Conservation (phyloP, 2,888 invertebrate genomes). For the Rotaria macrura region DNA sequence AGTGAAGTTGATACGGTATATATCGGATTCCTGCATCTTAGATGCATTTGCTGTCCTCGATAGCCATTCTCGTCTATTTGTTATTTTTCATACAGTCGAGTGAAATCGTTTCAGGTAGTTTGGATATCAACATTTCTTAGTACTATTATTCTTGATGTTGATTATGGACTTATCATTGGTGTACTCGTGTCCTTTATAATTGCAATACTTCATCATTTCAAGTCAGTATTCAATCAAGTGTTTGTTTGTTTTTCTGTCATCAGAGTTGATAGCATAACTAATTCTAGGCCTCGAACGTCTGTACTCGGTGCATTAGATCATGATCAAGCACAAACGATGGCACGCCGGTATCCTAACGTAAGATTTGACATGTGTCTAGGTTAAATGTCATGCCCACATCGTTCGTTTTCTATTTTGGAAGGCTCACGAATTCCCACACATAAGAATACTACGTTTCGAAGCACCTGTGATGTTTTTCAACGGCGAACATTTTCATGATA, state of each 20-base stretch:
- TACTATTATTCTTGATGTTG: constrained; percentile 73
- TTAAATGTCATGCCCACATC: background rate
- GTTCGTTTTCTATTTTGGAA: background rate
- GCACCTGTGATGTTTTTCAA: background rate
- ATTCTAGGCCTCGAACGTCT: background rate
- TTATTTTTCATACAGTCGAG: too few species aligned
- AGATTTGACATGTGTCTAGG: background rate
- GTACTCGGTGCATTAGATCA: background rate
- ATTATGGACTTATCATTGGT: constrained; percentile 67
- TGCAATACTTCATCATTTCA: background rate
- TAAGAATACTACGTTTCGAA: background rate
- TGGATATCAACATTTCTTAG: constrained; percentile 57
- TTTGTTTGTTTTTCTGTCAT: background rate
- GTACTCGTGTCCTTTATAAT: background rate
- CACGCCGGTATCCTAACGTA: background rate
- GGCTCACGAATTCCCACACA: background rate
- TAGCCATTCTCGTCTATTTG: too few species aligned
- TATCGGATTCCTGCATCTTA: too few species aligned
- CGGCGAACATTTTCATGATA: background rate
- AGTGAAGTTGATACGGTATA: too few species aligned
- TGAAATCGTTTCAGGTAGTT: too few species aligned
- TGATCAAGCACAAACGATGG: background rate
- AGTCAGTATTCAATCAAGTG: background rate
- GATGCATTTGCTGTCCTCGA: too few species aligned
- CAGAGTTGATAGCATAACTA: background rate